phyloP scores from a whole-genome alignment of 92 coral and sea anemone genomes.

The Anthopleura xanthogrammica region DNA sequence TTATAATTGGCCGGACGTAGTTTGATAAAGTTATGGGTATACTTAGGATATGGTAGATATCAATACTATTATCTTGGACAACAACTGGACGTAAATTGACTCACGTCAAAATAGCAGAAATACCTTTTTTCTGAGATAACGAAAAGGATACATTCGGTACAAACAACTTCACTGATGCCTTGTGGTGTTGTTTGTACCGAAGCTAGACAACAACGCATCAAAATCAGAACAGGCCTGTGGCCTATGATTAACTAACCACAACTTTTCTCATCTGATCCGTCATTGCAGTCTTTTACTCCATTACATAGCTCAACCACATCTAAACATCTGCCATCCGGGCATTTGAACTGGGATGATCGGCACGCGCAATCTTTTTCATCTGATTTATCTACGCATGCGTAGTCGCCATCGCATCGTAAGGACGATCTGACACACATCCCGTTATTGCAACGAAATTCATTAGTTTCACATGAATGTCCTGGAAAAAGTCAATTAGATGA shows the following conservation, averaged over 20 bases:
- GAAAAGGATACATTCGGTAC: too few species aligned
- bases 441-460: constrained; percentile 62
- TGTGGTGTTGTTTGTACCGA: background rate
- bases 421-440: constrained; percentile 55
- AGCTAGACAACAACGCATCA: background rate
- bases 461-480: constrained; percentile 48
- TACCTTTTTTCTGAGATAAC: too few species aligned
- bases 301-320: constrained; percentile 53
- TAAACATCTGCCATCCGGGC: constrained; percentile 56
- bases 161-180: too few species aligned
- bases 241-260: constrained; percentile 50
- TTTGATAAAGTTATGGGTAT: too few species aligned
- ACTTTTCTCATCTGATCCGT: constrained; percentile 72
- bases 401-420: constrained; percentile 70
- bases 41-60: too few species aligned
- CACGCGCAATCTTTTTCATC: constrained; percentile 73
- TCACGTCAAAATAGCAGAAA: too few species aligned
- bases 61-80: too few species aligned
- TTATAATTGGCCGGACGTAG: too few species aligned
- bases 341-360: constrained; percentile 50
- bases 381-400: constrained; percentile 61
- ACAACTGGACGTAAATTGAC: too few species aligned
- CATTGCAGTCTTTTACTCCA: constrained; percentile 48
- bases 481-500: background rate
- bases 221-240: background rate